Evolutionary conservation across 2,113 vertebrate species (phyloP).

Genomic region (Eptesicus fuscus): DNA sequence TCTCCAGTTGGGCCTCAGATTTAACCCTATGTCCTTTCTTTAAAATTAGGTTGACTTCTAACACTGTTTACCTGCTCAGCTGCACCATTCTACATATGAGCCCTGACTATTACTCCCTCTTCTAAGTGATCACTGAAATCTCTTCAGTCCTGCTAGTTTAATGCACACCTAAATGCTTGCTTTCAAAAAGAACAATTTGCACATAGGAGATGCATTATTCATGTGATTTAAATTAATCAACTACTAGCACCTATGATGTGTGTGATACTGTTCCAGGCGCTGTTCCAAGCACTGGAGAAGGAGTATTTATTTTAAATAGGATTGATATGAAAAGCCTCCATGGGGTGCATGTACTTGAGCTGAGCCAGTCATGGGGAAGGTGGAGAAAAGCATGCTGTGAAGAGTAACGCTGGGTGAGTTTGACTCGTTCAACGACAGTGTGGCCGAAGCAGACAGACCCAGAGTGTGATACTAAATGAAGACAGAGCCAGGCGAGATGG

Average conservation of each 20-base stretch:
- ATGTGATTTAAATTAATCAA: background rate
- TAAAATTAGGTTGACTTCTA: background rate
- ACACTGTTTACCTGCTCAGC: background rate
- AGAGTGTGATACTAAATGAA: accelerated
- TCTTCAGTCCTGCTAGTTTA: background rate
- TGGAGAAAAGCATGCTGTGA: accelerated
- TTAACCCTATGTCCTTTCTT: background rate
- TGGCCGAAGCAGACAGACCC: background rate
- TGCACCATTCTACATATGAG: background rate
- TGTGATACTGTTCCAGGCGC: background rate
- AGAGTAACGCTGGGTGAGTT: accelerated
- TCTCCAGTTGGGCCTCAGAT: background rate
- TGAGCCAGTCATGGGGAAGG: background rate
- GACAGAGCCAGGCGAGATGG: accelerated
- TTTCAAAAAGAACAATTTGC: background rate
- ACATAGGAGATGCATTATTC: background rate
- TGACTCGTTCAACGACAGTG: accelerated
- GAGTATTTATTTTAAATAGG: background rate
- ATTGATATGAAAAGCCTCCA: background rate
- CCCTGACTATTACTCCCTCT: background rate
- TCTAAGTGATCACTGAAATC: background rate
- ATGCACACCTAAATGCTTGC: background rate
- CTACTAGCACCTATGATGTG: too few species aligned
- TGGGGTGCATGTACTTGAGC: background rate
- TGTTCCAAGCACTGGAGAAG: too few species aligned